Percentiles rank a stretch among this genome's conserved stretches.
Evolutionary conservation across 1,140 invertebrate species (phyloP).

Genomic region (Drosophila kurseongensis): DNA sequence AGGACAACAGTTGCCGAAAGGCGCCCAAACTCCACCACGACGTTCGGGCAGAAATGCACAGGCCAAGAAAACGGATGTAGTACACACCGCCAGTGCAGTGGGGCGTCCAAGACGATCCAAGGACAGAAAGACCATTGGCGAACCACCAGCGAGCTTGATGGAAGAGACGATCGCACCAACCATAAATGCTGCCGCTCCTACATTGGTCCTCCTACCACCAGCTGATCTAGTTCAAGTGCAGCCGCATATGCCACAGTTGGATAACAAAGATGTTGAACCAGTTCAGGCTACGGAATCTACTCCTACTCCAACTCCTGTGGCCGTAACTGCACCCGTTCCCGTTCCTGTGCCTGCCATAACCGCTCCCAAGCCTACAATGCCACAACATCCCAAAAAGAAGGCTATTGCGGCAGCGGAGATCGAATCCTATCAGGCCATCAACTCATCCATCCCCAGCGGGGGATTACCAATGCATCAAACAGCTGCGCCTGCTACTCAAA

Average conservation of each 20-base stretch:
- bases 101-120: slow-evolving; percentile 86
- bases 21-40: slow-evolving; percentile 74
- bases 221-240: slow-evolving; percentile 4
- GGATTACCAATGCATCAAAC: slow-evolving; percentile 72
- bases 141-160: slow-evolving; percentile 85
- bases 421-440: slow-evolving; percentile 70
- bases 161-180: slow-evolving; percentile 84
- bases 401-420: slow-evolving; percentile 80
- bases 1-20: slow-evolving; percentile 72
- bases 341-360: slow-evolving; percentile 24
- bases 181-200: background rate
- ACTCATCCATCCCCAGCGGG: slow-evolving; percentile 57
- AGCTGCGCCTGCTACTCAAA: slow-evolving; percentile 74
- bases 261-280: slow-evolving; percentile 31
- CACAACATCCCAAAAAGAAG: slow-evolving; percentile 82
- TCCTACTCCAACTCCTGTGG: slow-evolving; percentile 4
- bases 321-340: background rate
- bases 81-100: slow-evolving; percentile 85
- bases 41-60: slow-evolving; percentile 68
- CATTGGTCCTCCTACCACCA: slow-evolving; percentile 1
- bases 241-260: slow-evolving; percentile 40
- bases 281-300: background rate
- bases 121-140: slow-evolving; percentile 87
- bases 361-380: slow-evolving; percentile 50
- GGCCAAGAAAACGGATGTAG: slow-evolving; percentile 55